Conservation (phyloP, 2,888 invertebrate genomes). For the Rhogogaster chlorosoma region DNA sequence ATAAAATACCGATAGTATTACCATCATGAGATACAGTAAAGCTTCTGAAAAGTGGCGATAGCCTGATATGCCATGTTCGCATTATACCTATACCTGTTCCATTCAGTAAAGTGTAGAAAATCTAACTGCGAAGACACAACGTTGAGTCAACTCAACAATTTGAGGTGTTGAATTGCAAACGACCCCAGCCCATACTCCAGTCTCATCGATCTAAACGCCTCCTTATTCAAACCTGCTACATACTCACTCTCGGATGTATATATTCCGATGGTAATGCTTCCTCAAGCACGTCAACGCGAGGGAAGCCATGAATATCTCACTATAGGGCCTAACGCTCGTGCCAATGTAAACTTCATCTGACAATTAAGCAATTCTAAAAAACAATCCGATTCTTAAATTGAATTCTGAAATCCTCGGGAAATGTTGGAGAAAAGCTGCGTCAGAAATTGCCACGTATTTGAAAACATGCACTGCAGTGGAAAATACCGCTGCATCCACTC, state of each 20-base stretch:
- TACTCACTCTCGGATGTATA: slow-evolving; percentile 30
- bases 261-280: slow-evolving; percentile 23
- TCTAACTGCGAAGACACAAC: slow-evolving; percentile 15
- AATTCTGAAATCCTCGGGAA: not conserved
- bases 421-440: not conserved
- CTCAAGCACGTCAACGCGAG: slow-evolving; percentile 17
- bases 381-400: not conserved
- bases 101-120: slow-evolving; percentile 12
- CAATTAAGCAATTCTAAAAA: not conserved
- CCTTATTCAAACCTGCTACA: slow-evolving; percentile 12
- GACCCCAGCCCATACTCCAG: slow-evolving; percentile 14
- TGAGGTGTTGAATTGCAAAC: slow-evolving; percentile 44
- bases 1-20: not conserved
- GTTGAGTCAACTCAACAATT: slow-evolving; percentile 39
- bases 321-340: not conserved
- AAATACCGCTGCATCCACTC: not conserved
- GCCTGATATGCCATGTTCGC: not conserved
- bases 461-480: not conserved
- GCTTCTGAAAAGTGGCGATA: not conserved
- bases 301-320: slow-evolving; percentile 24
- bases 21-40: not conserved
- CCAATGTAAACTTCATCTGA: slow-evolving; percentile 7
- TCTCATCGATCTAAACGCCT: slow-evolving; percentile 38
- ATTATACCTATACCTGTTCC: not conserved
- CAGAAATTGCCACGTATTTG: not conserved